Evolutionary conservation across 1,140 invertebrate species (phyloP), one percentile per base, ranked within the genome.

Genomic region (Drosophila parvula): DNA sequence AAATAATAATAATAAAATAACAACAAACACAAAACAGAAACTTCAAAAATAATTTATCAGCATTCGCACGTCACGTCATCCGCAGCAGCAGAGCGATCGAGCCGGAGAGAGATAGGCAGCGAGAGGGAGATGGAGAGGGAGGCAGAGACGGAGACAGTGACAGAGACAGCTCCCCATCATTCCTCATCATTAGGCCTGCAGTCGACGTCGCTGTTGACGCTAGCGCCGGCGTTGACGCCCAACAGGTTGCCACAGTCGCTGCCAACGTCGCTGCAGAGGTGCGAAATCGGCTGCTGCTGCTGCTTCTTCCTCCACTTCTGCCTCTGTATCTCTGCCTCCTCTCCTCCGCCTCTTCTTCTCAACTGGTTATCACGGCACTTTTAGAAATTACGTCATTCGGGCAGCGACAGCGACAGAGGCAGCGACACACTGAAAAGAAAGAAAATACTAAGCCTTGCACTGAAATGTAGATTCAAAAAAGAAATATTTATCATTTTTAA

Each of bases 371-470:
- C 84, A 81, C 50, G 74, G 48, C 50, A 63, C 55, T 89, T 89
- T 89, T 84, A 89, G 85, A 89, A 89, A 89, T 89, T 89, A 89
- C 84, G 84, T 89, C 84, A 89, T 81, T 89, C 67, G 45, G 51
- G 74, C 47, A 69, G 65, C 57, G 32, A 8, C 32, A 47, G 65
- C 22, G 62, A 16, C 55, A 63, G 59, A 41, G 51, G 60, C 44
- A 56, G 55, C 16, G 22, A 1, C 11, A 32, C 61, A 69, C 61
- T 30, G 38, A 1, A 16, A 67, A 27, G 8, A 65, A 65, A 18
- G 5, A 14, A 14, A 34, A 14, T 18, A 18, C 11, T 12, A 16
- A 51, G 16, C 4, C n/a, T 32, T 10, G 11, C 14, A 22, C 22
- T 1, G 22, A 22, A 22, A 22, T 22, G 22, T 22, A 2, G 10